Evolutionary conservation across 2,113 vertebrate species (phyloP), one percentile per base, ranked within the genome.

Genomic region (Mustela nigripes): DNA sequence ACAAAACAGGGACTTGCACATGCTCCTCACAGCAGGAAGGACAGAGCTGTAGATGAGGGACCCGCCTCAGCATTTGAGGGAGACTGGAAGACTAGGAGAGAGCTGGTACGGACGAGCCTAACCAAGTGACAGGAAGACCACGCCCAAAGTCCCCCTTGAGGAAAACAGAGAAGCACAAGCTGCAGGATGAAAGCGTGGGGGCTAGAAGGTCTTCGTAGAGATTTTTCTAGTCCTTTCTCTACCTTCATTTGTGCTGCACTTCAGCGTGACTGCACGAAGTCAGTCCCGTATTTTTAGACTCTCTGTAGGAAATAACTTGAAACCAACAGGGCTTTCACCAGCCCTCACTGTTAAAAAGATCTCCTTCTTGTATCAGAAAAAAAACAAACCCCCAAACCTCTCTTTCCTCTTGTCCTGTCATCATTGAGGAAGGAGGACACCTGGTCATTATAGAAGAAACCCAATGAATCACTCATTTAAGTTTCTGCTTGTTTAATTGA

Each of bases 401-500:
- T 71, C 26, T 45, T 71, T 53, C 42, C 14, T 76, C 80, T 93
- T 73, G 22, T 74, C 48, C 74, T 48, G 31, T 85, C 71, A 53
- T 94, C 60, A 63, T 28, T 28, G 39, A 91, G 60, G 85, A 31
- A 85, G 42, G 15, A 86, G 33, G 88, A 82, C 94, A 92, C 74
- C 65, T 87, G 71, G 50, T 39, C 71, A 63, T 69, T 69, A 58
- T 12, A 87, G 83, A 76, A 89, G 60, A 93, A 80, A 74, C 12
- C 6, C 58, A 93, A 31, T 45, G 69, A 79, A 82, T 82, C 39
- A 53, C 31, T 96, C 60, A 36, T 22, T 58, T 88, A 85, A 78
- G 33, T 80, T 92, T 95, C 81, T 36, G 10, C 82, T 95, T 28
- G 1, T 76, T 95, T 89, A 81, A 81, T 74, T 92, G 60, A 74